Evolutionary conservation across 30 jellyfish, hydroid and myxozoan species (phyloP).

Genomic region (Rhopilema esculentum): DNA sequence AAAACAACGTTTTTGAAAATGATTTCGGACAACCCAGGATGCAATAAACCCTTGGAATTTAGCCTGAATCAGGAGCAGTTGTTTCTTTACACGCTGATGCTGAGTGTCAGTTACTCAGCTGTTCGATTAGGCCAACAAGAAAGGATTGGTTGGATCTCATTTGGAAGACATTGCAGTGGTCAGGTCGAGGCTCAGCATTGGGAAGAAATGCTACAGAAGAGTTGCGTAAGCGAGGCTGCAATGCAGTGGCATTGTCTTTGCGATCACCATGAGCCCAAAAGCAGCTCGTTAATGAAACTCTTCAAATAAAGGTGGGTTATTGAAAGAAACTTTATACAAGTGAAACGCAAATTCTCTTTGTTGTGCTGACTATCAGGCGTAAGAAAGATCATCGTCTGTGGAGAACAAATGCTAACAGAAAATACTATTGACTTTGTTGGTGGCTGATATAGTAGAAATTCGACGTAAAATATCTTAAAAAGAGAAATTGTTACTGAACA

Average conservation of each 20-base stretch:
- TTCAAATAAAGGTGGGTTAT: slow-evolving; percentile 47
- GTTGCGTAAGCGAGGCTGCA: slow-evolving; percentile 87
- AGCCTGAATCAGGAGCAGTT: slow-evolving; percentile 85
- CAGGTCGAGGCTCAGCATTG: slow-evolving; percentile 98
- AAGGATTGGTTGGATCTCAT: slow-evolving; percentile 98
- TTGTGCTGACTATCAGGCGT: no score
- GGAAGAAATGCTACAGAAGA: slow-evolving; percentile 94
- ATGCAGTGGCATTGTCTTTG: slow-evolving; percentile 98
- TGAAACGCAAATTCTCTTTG: no score
- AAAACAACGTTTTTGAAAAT: slow-evolving; percentile 88
- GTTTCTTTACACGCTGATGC: slow-evolving; percentile 89
- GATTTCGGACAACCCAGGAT: slow-evolving; percentile 92
- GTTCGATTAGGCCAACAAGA: slow-evolving; percentile 95
- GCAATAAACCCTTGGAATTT: slow-evolving; percentile 87
- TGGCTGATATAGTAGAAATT: no score
- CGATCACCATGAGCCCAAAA: slow-evolving; percentile 84
- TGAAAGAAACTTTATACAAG: no score
- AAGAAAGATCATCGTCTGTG: no score
- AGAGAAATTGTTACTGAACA: no score
- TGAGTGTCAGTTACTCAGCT: slow-evolving; percentile 95
- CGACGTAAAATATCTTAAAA: no score
- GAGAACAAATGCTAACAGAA: no score
- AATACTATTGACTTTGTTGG: no score
- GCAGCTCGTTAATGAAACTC: slow-evolving; percentile 72
- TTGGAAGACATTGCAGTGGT: slow-evolving; percentile 96